A percentile compares a stretch with the other conserved stretches of the same genome.
These are phyloP conservation scores for Choreutis nemorana DNA, from an alignment of 2,888 invertebrate species.

Conservation along the genomic window DNA sequence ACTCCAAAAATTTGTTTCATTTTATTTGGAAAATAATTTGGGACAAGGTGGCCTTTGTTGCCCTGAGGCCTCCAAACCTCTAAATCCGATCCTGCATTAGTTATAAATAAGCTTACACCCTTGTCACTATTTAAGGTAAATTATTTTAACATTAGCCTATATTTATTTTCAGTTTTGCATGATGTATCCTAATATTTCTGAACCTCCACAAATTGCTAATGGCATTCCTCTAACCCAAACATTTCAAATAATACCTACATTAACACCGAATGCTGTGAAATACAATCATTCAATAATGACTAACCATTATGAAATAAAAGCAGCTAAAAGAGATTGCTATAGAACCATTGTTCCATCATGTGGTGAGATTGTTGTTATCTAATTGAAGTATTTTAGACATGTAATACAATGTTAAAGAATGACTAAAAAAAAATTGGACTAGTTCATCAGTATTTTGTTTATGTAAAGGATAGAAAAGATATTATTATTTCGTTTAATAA, in stretches of 20 bases:
- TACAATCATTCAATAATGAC: too few relatives aligned
- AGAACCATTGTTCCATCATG: conserved; percentile 26
- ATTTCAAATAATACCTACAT: conserved; percentile 31
- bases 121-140: too few relatives aligned
- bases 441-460: conserved; percentile 1
- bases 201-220: conserved; percentile 13
- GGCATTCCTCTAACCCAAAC: conserved; percentile 36
- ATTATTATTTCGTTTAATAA: conserved; percentile 3
- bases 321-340: conserved; percentile 32
- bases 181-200: conserved; percentile 18
- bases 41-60: too few relatives aligned
- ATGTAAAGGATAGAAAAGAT: conserved; percentile 3
- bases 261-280: too few relatives aligned
- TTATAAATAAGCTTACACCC: too few relatives aligned
- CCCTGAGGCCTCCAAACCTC: too few relatives aligned
- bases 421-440: too few relatives aligned
- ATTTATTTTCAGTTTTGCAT: conserved; percentile 13
- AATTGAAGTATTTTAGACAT: conserved; percentile 2
- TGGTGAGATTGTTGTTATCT: conserved; percentile 25
- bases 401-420: conserved; percentile 1
- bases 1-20: too few relatives aligned
- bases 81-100: too few relatives aligned
- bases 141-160: conserved; percentile 4
- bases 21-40: too few relatives aligned
- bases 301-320: conserved; percentile 23